phyloP scores from a whole-genome alignment of 2,797 vertebrate genomes.

The Oreochromis mossambicus region DNA sequence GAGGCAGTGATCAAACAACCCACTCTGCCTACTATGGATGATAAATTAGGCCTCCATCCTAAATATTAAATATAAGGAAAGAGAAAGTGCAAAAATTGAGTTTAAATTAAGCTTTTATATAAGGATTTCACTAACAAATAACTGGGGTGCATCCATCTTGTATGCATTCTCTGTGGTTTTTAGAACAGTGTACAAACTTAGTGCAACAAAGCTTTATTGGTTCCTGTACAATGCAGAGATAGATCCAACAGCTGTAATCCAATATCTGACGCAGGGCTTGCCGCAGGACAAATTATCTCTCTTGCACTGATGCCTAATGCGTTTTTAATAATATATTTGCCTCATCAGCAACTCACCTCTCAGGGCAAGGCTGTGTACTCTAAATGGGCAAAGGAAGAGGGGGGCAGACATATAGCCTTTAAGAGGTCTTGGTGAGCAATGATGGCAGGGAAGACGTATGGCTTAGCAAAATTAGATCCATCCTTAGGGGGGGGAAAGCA shows the following conservation, averaged over 20 bases:
- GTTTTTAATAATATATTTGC: conserved; percentile 71
- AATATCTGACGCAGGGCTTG: conserved; percentile 9
- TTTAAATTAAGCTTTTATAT: neutral
- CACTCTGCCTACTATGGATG: neutral
- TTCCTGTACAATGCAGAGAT: neutral
- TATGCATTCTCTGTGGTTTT: neutral
- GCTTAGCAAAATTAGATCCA: conserved; percentile 59
- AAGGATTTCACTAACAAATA: neutral
- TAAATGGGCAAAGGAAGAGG: conserved; percentile 23
- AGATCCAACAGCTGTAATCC: neutral
- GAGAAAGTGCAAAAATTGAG: neutral
- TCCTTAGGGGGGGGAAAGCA: neutral
- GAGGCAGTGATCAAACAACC: neutral
- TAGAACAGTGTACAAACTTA: neutral
- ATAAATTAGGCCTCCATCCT: neutral
- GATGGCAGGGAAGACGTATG: conserved; percentile 27
- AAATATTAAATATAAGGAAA: neutral
- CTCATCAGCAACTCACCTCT: conserved; percentile 65
- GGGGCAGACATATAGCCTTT: conserved; percentile 55
- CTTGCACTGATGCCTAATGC: conserved; percentile 53
- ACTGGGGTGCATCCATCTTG: neutral
- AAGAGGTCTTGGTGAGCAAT: conserved; percentile 43
- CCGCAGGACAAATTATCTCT: conserved; percentile 22
- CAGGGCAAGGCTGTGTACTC: conserved; percentile 14
- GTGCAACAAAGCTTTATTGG: neutral